A percentile compares a stretch with the other conserved stretches of the same genome.
Conservation (phyloP, 92 coral and sea anemone genomes). For the Heliopora coerulea region DNA sequence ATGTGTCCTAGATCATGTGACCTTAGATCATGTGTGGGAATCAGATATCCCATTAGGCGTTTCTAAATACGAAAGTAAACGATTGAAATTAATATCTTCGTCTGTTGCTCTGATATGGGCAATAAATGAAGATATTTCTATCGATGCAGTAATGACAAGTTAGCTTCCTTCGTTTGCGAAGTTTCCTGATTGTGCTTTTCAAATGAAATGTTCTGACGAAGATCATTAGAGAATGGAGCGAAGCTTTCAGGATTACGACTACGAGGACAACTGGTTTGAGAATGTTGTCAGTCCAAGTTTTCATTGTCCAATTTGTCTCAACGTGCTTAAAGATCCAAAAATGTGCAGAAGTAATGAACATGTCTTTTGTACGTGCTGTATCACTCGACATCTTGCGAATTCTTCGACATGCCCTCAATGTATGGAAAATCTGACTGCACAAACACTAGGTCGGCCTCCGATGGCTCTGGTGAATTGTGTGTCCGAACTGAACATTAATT, state of each 20-base stretch:
- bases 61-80: too few species aligned
- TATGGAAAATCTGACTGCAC: constrained; percentile 26
- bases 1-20: too few species aligned
- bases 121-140: too few species aligned
- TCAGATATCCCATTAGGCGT: too few species aligned
- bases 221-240: neutral
- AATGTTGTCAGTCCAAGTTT: constrained; percentile 47
- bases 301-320: constrained; percentile 61
- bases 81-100: too few species aligned
- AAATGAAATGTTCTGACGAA: too few species aligned
- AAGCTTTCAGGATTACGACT: neutral
- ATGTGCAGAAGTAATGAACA: constrained; percentile 56
- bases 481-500: constrained; percentile 46
- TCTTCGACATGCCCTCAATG: constrained; percentile 59
- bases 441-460: constrained; percentile 42
- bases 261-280: neutral
- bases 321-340: constrained; percentile 63
- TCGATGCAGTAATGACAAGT: too few species aligned
- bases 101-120: too few species aligned
- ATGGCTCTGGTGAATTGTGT: constrained; percentile 48
- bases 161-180: too few species aligned
- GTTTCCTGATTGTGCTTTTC: too few species aligned
- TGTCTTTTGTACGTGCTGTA: constrained; percentile 63
- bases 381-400: constrained; percentile 41
- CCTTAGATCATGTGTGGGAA: too few species aligned